Conservation (phyloP, 2,797 vertebrate species). For the Spinibarbus caldwelli region DNA sequence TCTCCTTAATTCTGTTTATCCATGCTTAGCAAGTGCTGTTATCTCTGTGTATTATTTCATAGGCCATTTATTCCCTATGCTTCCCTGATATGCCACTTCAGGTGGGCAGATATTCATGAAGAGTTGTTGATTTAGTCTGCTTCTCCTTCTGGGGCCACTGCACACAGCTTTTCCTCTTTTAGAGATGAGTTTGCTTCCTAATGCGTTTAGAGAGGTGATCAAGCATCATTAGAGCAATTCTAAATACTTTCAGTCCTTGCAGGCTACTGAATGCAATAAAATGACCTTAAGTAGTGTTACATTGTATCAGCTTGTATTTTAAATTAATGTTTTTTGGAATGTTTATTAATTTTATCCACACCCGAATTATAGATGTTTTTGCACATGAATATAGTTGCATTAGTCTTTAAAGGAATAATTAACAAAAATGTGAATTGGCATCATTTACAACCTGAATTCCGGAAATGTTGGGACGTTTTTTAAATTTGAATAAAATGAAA, state of each 20-base stretch:
- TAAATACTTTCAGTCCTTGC: constrained; percentile 3
- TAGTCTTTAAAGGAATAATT: no score
- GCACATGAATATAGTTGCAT: not conserved
- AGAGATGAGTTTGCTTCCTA: constrained; percentile 23
- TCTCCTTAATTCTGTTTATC: constrained; percentile 7
- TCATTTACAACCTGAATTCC: no score
- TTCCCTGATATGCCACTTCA: constrained; percentile 23
- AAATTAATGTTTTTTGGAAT: not conserved
- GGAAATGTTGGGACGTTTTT: no score
- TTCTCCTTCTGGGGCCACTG: not conserved
- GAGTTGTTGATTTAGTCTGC: constrained; percentile 23
- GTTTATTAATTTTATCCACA: not conserved
- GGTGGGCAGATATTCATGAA: constrained; percentile 22
- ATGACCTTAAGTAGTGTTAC: not conserved
- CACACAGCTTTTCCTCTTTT: constrained; percentile 18
- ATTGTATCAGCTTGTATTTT: not conserved
- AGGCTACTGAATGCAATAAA: not conserved
- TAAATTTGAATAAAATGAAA: no score
- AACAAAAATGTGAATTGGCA: no score
- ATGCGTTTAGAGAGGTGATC: constrained; percentile 27
- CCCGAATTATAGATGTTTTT: not conserved
- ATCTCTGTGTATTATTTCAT: constrained; percentile 27
- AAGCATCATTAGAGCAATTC: constrained; percentile 33
- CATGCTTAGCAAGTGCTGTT: constrained; percentile 16
- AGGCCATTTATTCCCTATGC: not conserved